Conservation (phyloP, 2,888 invertebrate genomes). For the Tetrapedia diversipes region DNA sequence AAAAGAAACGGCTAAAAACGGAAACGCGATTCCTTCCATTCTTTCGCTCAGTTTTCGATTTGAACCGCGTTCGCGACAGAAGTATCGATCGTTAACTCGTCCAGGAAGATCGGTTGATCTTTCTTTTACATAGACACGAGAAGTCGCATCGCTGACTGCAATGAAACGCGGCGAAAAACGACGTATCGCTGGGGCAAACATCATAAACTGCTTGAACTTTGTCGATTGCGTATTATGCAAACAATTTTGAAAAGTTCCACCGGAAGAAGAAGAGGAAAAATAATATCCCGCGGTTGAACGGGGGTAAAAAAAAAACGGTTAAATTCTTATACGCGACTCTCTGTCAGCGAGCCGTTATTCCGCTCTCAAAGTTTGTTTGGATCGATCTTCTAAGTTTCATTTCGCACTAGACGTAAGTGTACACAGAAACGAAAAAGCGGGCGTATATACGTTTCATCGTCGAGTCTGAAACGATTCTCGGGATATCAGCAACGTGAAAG, state of each 20-base stretch:
- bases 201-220: constrained; percentile 63
- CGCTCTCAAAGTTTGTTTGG: constrained; percentile 32
- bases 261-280: not conserved
- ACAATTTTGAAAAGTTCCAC: constrained; percentile 14
- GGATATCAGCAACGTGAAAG: constrained; percentile 50
- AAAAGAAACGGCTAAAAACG: too few species aligned
- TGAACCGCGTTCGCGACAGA: too few species aligned
- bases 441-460: constrained; percentile 30
- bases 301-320: not conserved
- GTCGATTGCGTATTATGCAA: constrained; percentile 30
- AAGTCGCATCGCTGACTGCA: constrained; percentile 51
- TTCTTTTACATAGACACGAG: not conserved
- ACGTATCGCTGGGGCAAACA: constrained; percentile 66
- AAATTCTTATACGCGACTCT: constrained; percentile 10
- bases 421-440: constrained; percentile 25
- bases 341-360: constrained; percentile 12
- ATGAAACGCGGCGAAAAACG: constrained; percentile 58
- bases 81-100: too few species aligned
- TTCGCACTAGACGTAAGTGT: constrained; percentile 22
- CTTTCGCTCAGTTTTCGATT: too few species aligned
- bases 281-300: constrained; percentile 20
- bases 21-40: not conserved
- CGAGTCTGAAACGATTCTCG: constrained; percentile 40
- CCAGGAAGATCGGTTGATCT: not conserved
- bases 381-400: constrained; percentile 29